Evolutionary conservation across 2,113 vertebrate genomes (phyloP), one percentile per base, ranked within the genome.

Genomic region (Melanocharis versteri): DNA sequence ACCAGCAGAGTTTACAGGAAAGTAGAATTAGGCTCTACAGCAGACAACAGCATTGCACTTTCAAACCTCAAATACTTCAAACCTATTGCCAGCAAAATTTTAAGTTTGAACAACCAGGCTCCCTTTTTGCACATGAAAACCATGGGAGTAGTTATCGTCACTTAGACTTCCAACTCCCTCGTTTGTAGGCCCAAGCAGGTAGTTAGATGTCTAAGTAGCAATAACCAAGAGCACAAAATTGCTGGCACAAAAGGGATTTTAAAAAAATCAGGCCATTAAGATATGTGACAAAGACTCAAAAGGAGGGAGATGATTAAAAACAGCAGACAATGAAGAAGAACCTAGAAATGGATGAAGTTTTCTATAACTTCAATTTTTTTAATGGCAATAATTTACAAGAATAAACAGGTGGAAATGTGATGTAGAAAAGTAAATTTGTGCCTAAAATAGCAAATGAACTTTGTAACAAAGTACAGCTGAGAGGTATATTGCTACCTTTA

Each of bases 401-500:
- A 89, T n/a, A 96, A 97, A 86, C 83, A 97, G 78, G 65, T 30
- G 33, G 6, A 78, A 68, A 87, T 57, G 42, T 84, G 80, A 96
- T 31, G 39, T 62, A 85, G 37, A 84, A 87, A 90, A 91, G 88
- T 92, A 95, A 95, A 75, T 89, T 56, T 44, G 23, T 40, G 44
- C 76, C 80, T 71, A 84, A 90, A 95, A 89, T 53, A 96, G 85
- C 88, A 95, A 94, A 92, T 37, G 31, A 96, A 90, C 79, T 94
- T 90, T 69, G 37, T 68, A 89, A 77, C 3, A 1, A 85, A 81
- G 72, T 89, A 65, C 37, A 70, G 68, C 65, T 89, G 90, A 94
- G 93, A 97, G 83, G 92, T 97, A 94, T 97, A 97, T 95, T 90
- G 76, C 94, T 87, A 83, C 83, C 82, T 97, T 96, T 96, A 95